Evolutionary conservation across 2,113 vertebrate genomes (phyloP).

Genomic region (Paraplagusia blochii): DNA sequence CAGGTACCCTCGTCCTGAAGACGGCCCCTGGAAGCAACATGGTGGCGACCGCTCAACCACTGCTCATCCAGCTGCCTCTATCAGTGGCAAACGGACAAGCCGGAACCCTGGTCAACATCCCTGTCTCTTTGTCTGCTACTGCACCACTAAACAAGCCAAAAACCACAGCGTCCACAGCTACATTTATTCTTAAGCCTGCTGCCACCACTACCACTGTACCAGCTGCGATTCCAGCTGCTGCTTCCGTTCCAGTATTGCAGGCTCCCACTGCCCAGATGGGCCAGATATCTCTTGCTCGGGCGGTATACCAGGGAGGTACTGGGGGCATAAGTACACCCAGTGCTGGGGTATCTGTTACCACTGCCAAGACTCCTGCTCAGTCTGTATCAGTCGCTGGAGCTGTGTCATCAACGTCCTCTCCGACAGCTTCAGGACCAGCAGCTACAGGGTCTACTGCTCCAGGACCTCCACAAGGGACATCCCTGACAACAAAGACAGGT

Average conservation of each 20-base stretch:
- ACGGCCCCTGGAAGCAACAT: slow-evolving; percentile 49
- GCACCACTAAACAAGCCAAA: slow-evolving; percentile 69
- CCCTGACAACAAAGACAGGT: slow-evolving; percentile 79
- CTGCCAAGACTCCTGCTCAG: slow-evolving; percentile 68
- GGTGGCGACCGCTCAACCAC: slow-evolving; percentile 64
- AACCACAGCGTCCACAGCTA: slow-evolving; percentile 68
- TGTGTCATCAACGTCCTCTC: slow-evolving; percentile 69
- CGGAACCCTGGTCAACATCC: slow-evolving; percentile 73
- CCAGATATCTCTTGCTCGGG: slow-evolving; percentile 71
- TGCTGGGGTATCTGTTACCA: slow-evolving; percentile 74
- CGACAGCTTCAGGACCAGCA: slow-evolving; percentile 71
- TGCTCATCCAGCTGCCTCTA: slow-evolving; percentile 77
- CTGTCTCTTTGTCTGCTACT: slow-evolving; percentile 67
- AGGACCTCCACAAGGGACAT: slow-evolving; percentile 71
- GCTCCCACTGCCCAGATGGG: slow-evolving; percentile 44
- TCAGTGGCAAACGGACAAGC: slow-evolving; percentile 68
- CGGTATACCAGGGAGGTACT: slow-evolving; percentile 72
- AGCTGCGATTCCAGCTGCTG: slow-evolving; percentile 19
- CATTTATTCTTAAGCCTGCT: slow-evolving; percentile 74
- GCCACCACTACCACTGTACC: slow-evolving; percentile 40
- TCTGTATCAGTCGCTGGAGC: slow-evolving; percentile 72
- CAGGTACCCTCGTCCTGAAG: slow-evolving; percentile 71
- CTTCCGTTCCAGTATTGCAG: slow-evolving; percentile 51
- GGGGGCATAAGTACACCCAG: slow-evolving; percentile 70
- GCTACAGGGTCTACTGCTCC: slow-evolving; percentile 76